These are phyloP conservation scores for Phasia obesa DNA, from an alignment of 2,888 invertebrate genomes.

Conservation along the genomic window DNA sequence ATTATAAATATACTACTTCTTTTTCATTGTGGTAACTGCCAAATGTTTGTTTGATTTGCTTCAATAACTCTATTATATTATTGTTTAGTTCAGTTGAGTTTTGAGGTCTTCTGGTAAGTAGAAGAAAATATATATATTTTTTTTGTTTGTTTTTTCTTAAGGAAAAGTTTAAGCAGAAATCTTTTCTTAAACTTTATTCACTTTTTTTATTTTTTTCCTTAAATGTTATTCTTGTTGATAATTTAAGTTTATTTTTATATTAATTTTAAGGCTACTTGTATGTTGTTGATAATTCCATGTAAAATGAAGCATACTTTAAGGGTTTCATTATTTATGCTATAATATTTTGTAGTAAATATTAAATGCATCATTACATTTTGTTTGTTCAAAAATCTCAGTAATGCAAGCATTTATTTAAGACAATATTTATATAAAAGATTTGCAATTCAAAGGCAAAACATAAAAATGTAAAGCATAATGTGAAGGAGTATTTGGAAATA, in stretches of 20 bases:
- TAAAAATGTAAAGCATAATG: background rate
- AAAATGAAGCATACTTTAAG: constrained; percentile 41
- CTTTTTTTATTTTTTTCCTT: constrained; percentile 30
- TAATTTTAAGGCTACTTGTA: background rate
- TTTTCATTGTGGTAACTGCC: constrained; percentile 58
- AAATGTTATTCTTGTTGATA: constrained; percentile 21
- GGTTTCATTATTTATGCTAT: constrained; percentile 47
- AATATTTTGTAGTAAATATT: constrained; percentile 52
- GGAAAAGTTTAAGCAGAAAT: background rate
- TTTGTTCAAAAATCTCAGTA: constrained; percentile 48
- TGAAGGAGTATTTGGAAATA: background rate
- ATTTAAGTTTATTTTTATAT: constrained; percentile 9
- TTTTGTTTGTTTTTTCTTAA: background rate
- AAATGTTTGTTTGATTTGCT: constrained; percentile 72
- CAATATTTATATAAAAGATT: background rate
- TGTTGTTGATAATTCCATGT: background rate
- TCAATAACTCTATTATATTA: constrained; percentile 71
- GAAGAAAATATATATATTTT: background rate
- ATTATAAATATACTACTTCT: background rate
- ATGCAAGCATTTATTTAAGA: constrained; percentile 27
- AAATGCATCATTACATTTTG: constrained; percentile 55
- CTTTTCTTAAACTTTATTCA: constrained; percentile 5
- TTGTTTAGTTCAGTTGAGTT: constrained; percentile 48
- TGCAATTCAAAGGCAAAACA: background rate
- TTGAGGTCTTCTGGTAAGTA: constrained; percentile 11